Evolutionary conservation across 2,888 invertebrate genomes (phyloP), one percentile per base, ranked within the genome.

Genomic region (Plagodis pulveraria): DNA sequence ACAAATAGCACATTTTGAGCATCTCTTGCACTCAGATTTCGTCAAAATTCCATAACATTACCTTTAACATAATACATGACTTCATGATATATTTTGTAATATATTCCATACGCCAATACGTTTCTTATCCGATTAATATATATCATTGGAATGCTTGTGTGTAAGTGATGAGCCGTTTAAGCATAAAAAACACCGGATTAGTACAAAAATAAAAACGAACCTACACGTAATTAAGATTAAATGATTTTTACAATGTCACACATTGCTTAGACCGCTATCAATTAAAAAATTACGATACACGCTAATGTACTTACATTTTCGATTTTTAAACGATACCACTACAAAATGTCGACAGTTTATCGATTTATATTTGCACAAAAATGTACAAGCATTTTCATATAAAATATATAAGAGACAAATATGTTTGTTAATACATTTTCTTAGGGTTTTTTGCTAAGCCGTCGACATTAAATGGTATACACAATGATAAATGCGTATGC

Each of bases 221-320:
- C 59, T 62, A 65, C 22, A 22, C 63, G 11, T 22, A 9, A 38
- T 52, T 51, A 57, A 56, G 46, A 22, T 54, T 60, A 59, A 62
- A 59, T 64, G 62, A 67, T 63, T 70, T 71, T 54, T 64, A 76
- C 81, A 81, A 84, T 82, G 83, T 84, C 71, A 78, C 61, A 84
- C 84, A 83, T 80, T 82, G 83, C 61, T 54, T 74, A 75, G 73
- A 74, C 72, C 68, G 73, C 69, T 60, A 49, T 69, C 58, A 65
- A 71, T 74, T 73, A 73, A 5, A 56, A 51, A 51, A 60, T 45
- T 50, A 46, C 41, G 35, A 70, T 73, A 77, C 57, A 72, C 9
- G 55, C 71, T 78, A 76, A 73, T 79, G 78, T 81, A 80, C 78
- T 78, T 78, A 52, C n/a, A 77, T 41, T 48, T 46, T 49, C 48